Conservation (phyloP, 2,113 vertebrate genomes). For the Prunella himalayana region DNA sequence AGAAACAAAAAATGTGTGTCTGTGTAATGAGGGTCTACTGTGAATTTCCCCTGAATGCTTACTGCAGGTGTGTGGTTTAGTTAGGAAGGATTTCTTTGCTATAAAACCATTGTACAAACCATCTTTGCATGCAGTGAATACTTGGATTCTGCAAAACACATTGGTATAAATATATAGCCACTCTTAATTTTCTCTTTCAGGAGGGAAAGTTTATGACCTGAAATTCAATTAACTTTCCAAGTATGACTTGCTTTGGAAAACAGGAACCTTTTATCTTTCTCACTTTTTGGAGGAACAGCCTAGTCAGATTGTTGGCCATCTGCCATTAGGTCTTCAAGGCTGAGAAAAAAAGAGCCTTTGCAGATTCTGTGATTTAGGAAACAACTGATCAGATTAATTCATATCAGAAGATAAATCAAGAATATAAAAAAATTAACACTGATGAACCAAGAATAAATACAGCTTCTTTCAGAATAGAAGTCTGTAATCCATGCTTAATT, state of each 20-base stretch:
- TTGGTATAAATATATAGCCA: background rate
- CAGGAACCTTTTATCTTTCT: background rate
- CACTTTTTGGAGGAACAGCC: background rate
- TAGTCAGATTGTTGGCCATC: background rate
- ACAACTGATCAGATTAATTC: background rate
- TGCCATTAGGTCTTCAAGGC: background rate
- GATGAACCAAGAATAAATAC: background rate
- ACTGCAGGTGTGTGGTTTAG: background rate
- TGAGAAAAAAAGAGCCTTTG: background rate
- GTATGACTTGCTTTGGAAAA: background rate
- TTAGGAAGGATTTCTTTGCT: background rate
- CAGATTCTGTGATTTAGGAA: background rate
- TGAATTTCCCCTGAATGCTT: background rate
- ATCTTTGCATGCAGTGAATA: background rate
- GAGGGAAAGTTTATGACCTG: background rate
- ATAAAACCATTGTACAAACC: background rate
- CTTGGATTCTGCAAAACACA: background rate
- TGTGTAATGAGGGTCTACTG: background rate
- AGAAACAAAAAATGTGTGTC: background rate
- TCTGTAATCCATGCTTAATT: background rate
- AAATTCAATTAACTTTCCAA: background rate
- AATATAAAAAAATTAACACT: background rate
- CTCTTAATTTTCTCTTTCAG: background rate
- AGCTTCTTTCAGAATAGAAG: background rate
- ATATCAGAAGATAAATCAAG: background rate